Evolutionary conservation across 2,113 vertebrate species (phyloP).

Genomic region (Saguinus imperator): DNA sequence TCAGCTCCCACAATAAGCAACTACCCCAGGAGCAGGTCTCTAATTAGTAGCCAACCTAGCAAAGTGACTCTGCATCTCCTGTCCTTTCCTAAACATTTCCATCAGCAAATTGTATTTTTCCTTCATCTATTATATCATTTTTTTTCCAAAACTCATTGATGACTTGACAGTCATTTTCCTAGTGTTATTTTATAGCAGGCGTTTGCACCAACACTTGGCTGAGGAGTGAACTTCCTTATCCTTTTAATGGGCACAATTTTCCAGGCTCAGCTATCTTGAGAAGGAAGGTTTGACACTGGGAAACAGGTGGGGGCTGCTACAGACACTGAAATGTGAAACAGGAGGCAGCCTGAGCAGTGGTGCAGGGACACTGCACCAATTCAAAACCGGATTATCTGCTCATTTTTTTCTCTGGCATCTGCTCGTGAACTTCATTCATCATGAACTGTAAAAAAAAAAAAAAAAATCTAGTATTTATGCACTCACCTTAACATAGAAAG

Average conservation of each 20-base stretch:
- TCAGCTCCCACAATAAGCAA: rapidly evolving
- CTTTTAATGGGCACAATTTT: background rate
- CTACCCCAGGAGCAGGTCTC: background rate
- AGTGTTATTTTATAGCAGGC: background rate
- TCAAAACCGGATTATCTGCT: constrained; percentile 43
- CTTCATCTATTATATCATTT: background rate
- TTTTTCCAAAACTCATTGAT: background rate
- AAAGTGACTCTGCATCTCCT: background rate
- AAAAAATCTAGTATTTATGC: too few species aligned
- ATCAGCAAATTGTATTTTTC: background rate
- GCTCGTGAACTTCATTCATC: constrained; percentile 38
- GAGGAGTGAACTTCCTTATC: background rate
- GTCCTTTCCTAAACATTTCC: background rate
- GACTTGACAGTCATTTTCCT: background rate
- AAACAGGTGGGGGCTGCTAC: background rate
- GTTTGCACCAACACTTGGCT: background rate
- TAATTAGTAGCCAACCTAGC: too few species aligned
- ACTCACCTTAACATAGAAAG: background rate
- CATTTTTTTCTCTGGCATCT: background rate
- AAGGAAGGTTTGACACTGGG: background rate
- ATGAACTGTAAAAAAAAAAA: background rate
- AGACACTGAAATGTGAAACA: background rate
- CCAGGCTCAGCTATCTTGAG: background rate
- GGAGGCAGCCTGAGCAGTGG: background rate
- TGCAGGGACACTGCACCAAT: background rate